Conservation (phyloP, 2,888 invertebrate species). For the Drosophila ustulata region DNA sequence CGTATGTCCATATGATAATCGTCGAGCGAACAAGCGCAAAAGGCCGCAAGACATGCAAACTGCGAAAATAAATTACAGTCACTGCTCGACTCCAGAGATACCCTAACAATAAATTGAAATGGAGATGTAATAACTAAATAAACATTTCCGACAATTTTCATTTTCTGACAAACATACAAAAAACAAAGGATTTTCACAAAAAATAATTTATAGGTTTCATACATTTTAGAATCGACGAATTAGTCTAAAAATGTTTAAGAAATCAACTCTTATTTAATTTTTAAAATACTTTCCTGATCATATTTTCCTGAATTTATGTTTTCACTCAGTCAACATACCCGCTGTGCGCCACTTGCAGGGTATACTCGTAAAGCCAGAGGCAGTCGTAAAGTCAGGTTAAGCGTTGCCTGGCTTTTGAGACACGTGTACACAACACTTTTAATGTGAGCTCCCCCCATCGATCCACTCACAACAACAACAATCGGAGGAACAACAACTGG, state of each 20-base stretch:
- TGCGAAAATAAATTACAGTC: background rate
- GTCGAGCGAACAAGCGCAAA: constrained; percentile 31
- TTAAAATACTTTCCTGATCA: too few species aligned
- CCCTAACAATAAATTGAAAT: constrained; percentile 8
- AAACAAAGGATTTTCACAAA: too few species aligned
- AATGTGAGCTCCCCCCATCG: constrained; percentile 37
- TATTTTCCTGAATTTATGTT: background rate
- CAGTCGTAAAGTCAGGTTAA: constrained; percentile 56
- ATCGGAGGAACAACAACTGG: background rate
- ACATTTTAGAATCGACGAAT: too few species aligned
- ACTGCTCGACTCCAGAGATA: constrained; percentile 6
- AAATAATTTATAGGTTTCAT: too few species aligned
- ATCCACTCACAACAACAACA: constrained; percentile 22
- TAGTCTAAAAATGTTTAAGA: too few species aligned
- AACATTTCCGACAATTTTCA: background rate
- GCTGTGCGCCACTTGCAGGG: constrained; percentile 19
- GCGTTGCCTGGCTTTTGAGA: constrained; percentile 39
- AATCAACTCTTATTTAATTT: too few species aligned
- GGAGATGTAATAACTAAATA: background rate
- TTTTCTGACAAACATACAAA: too few species aligned
- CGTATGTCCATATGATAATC: constrained; percentile 52
- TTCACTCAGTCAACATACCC: background rate
- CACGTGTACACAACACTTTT: constrained; percentile 47
- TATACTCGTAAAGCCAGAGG: constrained; percentile 39
- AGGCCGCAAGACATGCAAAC: constrained; percentile 62